Evolutionary conservation across 2,888 invertebrate species (phyloP), one percentile per base, ranked within the genome.

Genomic region (Chamaedrilus cognettii): DNA sequence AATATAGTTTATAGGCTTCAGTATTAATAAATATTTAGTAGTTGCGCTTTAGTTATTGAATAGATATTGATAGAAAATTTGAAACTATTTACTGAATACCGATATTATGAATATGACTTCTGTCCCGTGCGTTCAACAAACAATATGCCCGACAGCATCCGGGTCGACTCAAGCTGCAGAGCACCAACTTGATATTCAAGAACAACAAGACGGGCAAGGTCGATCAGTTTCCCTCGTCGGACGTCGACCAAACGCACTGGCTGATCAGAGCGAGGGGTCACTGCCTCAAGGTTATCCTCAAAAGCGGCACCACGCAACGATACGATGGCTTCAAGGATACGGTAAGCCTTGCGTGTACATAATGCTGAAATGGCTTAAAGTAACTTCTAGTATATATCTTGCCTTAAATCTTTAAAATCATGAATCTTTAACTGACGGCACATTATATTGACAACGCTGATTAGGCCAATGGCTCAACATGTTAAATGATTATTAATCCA

Each of bases 181-280:
- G 95, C 73, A 91, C 92, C 79, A 89, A 89, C 76, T 90, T 98
- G 42, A 88, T 92, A 59, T 99, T 96, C 82, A 97, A 97, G 83
- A 97, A 96, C 84, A 91, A 88, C 73, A 96, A 94, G 85, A 98
- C 97, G 0, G 98, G 98, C 1, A 96, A 96, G 85, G 93, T 96
- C 0, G 96, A 96, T 80, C 93, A 94, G 80, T 90, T 97, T 72
- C 87, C 88, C 42, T 87, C 90, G 0, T 86, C 88, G 59, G 97
- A 98, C 75, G 91, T 99, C 78, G 95, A 96, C 64, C 85, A 91
- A 66, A 92, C 94, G 0, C 92, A 93, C 82, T 97, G 96, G 87
- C 92, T 96, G 82, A 91, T 93, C 78, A 90, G 99, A 76, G 92
- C 95, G 42, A 91, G 94, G 28, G 90, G 90, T 0, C 92, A 92